phyloP scores from a whole-genome alignment of 2,888 invertebrate species.

The Yponomeuta sedellus region DNA sequence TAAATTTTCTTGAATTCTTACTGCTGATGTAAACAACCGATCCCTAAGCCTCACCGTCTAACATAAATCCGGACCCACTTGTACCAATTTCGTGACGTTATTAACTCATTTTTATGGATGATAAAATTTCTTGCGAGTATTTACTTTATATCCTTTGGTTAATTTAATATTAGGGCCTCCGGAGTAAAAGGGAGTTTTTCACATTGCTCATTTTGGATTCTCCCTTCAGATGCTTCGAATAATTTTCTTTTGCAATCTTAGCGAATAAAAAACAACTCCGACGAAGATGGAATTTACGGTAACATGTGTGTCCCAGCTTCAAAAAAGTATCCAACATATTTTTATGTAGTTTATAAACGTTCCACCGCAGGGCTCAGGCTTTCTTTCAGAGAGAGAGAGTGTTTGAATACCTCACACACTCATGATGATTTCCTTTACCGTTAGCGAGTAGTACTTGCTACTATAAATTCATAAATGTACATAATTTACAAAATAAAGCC shows the following conservation, averaged over 20 bases:
- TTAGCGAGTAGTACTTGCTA: too few relatives aligned
- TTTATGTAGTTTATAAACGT: too few relatives aligned
- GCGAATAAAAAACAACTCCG: too few relatives aligned
- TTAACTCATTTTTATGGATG: constrained; percentile 51
- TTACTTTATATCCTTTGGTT: constrained; percentile 27
- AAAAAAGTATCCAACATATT: too few relatives aligned
- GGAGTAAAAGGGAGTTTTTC: not conserved
- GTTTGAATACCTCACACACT: too few relatives aligned
- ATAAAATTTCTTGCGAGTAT: constrained; percentile 56
- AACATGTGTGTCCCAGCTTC: too few relatives aligned
- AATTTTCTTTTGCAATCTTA: not conserved
- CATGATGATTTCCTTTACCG: too few relatives aligned
- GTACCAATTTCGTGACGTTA: constrained; percentile 49
- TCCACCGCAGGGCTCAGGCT: too few relatives aligned
- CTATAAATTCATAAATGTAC: too few relatives aligned
- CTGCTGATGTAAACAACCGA: not conserved
- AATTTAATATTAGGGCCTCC: constrained; percentile 24
- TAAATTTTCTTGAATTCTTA: not conserved
- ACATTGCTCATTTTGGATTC: not conserved
- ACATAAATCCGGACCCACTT: constrained; percentile 35
- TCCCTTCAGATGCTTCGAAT: not conserved
- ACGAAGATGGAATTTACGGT: too few relatives aligned
- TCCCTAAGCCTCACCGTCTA: constrained; percentile 50
- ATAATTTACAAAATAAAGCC: too few relatives aligned
- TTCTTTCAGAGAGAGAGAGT: too few relatives aligned